phyloP scores from a whole-genome alignment of 2,113 vertebrate species.

The Chloropsis hardwickii region DNA sequence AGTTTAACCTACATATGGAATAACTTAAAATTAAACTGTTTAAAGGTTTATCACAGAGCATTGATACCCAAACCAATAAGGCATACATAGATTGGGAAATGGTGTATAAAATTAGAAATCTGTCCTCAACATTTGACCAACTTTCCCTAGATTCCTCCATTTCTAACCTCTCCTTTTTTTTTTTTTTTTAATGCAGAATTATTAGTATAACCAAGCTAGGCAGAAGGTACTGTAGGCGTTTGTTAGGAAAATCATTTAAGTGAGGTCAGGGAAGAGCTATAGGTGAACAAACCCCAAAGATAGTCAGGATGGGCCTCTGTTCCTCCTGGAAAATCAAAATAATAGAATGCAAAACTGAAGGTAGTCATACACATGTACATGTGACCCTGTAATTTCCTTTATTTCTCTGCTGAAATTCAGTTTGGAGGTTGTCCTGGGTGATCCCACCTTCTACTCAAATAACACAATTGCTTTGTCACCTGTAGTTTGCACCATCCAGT shows the following conservation, averaged over 20 bases:
- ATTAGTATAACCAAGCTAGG: neutral
- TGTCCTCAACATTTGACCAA: neutral
- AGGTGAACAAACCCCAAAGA: neutral
- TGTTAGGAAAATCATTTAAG: neutral
- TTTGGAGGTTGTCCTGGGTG: neutral
- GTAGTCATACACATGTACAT: too few relatives aligned
- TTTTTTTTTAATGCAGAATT: neutral
- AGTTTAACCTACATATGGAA: constrained; percentile 52
- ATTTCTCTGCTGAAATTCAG: neutral
- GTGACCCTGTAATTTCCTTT: neutral
- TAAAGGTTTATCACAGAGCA: neutral
- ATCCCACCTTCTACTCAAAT: neutral
- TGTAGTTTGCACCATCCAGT: neutral
- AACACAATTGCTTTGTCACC: neutral
- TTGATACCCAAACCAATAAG: neutral
- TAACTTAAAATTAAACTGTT: neutral
- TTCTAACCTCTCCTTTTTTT: neutral
- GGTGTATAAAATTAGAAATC: neutral
- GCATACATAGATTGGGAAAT: neutral
- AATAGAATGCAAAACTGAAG: neutral
- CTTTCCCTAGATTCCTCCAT: neutral
- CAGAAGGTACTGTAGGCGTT: neutral
- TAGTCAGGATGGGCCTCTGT: neutral
- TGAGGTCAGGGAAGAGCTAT: neutral
- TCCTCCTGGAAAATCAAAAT: neutral